These are phyloP conservation scores for Herminia tarsipennalis DNA, from an alignment of 2,888 invertebrate genomes.

Conservation along the genomic window DNA sequence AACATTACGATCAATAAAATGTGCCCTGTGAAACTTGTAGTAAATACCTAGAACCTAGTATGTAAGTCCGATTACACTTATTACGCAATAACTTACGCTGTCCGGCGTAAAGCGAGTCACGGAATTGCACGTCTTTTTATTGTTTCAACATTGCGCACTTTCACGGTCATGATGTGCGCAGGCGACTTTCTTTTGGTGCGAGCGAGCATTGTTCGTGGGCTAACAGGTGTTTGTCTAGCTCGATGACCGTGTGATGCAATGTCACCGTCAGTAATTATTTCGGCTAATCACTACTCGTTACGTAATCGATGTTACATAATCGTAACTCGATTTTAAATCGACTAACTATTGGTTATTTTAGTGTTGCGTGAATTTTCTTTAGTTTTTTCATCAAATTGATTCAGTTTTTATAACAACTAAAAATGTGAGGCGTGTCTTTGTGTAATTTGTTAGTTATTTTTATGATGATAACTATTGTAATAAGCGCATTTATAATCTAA, in stretches of 20 bases:
- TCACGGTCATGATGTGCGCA: slow-evolving; percentile 71
- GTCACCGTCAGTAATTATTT: slow-evolving; percentile 43
- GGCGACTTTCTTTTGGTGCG: slow-evolving; percentile 69
- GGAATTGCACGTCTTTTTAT: slow-evolving; percentile 64
- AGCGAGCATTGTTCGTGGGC: slow-evolving; percentile 31
- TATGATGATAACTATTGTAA: no score
- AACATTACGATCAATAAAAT: slow-evolving; percentile 23
- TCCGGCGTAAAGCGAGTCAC: slow-evolving; percentile 48
- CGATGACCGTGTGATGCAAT: slow-evolving; percentile 49
- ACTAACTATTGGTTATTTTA: slow-evolving; percentile 13
- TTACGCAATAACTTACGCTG: slow-evolving; percentile 43
- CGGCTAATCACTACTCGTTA: slow-evolving; percentile 34
- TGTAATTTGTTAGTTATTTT: no score
- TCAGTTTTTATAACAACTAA: not conserved
- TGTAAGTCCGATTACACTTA: slow-evolving; percentile 28
- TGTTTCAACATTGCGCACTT: slow-evolving; percentile 68
- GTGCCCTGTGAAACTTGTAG: slow-evolving; percentile 13
- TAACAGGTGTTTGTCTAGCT: slow-evolving; percentile 38
- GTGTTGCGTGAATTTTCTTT: slow-evolving; percentile 13
- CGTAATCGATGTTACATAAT: slow-evolving; percentile 36
- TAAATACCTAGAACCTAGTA: slow-evolving; percentile 15
- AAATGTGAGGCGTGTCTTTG: no score
- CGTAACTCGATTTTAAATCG: slow-evolving; percentile 20
- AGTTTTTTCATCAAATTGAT: not conserved
- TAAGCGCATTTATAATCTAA: slow-evolving; percentile 3